phyloP scores from a whole-genome alignment of 2,797 vertebrate species.

The Chelonia mydas region DNA sequence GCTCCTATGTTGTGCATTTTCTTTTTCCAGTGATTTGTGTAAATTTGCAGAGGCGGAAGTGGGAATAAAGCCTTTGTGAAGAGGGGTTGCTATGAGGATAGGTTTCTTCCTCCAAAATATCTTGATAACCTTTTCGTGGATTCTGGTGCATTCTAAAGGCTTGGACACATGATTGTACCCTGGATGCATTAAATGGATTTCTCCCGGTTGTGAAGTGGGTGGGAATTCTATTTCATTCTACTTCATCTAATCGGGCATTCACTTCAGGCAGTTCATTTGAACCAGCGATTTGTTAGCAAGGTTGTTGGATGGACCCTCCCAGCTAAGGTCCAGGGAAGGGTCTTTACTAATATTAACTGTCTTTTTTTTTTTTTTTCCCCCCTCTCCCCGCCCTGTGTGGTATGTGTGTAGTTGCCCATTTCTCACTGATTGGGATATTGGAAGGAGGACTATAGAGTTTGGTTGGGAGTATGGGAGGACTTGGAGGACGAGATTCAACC shows the following conservation, averaged over 20 bases:
- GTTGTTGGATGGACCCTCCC: neutral
- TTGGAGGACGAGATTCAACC: neutral
- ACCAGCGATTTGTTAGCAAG: neutral
- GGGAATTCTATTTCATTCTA: neutral
- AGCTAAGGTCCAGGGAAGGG: neutral
- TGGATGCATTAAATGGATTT: fast-evolving
- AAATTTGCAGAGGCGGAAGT: neutral
- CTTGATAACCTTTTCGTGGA: neutral
- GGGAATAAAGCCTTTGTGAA: neutral
- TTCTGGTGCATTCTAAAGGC: neutral
- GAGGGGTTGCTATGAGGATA: neutral
- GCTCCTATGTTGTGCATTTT: neutral
- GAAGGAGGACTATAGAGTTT: neutral
- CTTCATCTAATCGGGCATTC: neutral
- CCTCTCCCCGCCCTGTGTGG: neutral
- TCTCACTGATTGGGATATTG: neutral
- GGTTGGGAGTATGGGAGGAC: neutral
- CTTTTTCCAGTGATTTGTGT: neutral
- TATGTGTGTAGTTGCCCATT: neutral
- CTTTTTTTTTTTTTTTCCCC: neutral
- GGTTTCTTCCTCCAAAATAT: conserved; percentile 33
- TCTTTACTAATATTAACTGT: neutral
- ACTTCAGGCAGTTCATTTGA: neutral
- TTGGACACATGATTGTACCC: fast-evolving
- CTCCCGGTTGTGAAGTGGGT: neutral